Evolutionary conservation across 2,113 vertebrate species (phyloP), one percentile per base, ranked within the genome.

Genomic region (Poeciliopsis occidentalis): DNA sequence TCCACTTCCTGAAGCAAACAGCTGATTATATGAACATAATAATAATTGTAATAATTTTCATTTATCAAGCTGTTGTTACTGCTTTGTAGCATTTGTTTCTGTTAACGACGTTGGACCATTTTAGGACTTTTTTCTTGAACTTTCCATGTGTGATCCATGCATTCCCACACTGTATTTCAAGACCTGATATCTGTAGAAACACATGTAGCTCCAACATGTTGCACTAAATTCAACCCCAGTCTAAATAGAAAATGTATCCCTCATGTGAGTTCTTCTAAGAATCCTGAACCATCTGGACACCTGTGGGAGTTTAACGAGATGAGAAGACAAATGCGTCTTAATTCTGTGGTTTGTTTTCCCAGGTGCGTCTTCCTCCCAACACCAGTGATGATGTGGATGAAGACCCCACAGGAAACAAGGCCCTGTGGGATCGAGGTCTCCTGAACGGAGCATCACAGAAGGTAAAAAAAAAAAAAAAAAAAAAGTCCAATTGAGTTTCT

Each of bases 371-470:
- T 32, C 98, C 98, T 4, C 96, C 96, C 67, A 99, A 99, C 88
- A 99, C 97, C 37, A 99, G 97, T 0, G 98, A 99, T 26, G 98
- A 99, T 67, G 98, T 99, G 19, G 98, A 99, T 69, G 98, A 99
- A 81, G 98, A 99, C 87, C 98, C 98, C 22, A 99, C 98, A 0
- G 98, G 98, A 80, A 99, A 99, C 94, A 99, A 99, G 93, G 98
- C 97, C 0, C 90, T 99, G 24, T 99, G 98, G 97, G 98, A 99
- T 88, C 93, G 98, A 27, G 98, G 98, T 0, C 95, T 99, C 17
- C 97, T 99, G 11, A 99, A 99, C 8, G 98, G 98, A 66, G 98
- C 98, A 0, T 99, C 98, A 0, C 98, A 99, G 87, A 99, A 99
- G 96, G 98, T 99, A 95, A 73, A 3, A 17, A n/a, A 2, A 41